Evolutionary conservation across 2,797 vertebrate species (phyloP).

Genomic region (Clarias pachynema): DNA sequence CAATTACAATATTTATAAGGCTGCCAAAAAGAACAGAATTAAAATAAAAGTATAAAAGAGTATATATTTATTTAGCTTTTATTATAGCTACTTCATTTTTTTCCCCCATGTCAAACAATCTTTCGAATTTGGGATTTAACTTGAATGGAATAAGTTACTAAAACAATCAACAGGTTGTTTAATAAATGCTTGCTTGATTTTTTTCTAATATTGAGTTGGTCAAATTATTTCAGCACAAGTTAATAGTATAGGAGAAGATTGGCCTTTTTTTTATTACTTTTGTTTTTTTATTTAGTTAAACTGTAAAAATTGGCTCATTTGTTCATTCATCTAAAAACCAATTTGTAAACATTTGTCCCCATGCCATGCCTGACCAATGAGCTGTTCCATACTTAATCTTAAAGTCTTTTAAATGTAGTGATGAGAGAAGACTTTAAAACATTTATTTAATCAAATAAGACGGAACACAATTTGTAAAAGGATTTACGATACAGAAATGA

Average conservation of each 20-base stretch:
- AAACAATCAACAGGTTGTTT: background rate
- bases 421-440: background rate
- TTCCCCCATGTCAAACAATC: background rate
- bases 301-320: background rate
- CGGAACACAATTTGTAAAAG: background rate
- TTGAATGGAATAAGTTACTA: background rate
- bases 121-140: background rate
- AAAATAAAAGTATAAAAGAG: no score
- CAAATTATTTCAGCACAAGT: background rate
- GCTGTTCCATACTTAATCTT: background rate
- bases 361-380: background rate
- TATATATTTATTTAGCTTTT: no score
- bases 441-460: background rate
- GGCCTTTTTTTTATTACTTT: background rate
- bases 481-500: no score
- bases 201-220: background rate
- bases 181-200: background rate
- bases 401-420: background rate
- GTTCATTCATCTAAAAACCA: background rate
- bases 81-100: no score
- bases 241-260: background rate
- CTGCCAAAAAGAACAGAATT: no score
- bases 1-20: no score
- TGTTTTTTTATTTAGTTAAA: background rate
- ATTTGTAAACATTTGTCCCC: background rate